Evolutionary conservation across 1,140 invertebrate genomes (phyloP).

Genomic region (Drosophila micromelanica): DNA sequence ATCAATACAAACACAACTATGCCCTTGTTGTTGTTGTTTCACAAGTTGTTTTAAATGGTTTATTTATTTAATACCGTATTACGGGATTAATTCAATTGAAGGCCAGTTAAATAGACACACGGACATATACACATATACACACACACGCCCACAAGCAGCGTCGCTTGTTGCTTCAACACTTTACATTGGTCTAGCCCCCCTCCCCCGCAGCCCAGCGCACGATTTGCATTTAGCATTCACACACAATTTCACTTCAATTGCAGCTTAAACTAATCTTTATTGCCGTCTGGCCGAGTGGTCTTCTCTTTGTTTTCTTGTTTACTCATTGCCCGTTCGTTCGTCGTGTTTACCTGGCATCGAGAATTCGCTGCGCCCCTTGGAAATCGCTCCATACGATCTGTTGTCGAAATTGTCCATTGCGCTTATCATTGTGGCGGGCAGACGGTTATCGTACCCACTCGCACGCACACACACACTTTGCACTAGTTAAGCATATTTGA

Average conservation of each 20-base stretch:
- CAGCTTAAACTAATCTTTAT: conserved; percentile 54
- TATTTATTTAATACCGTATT: conserved; percentile 62
- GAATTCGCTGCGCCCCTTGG: conserved; percentile 81
- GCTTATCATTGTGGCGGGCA: conserved; percentile 73
- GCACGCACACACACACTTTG: conserved; percentile 36
- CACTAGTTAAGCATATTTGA: conserved; percentile 59
- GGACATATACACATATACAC: conserved; percentile 20
- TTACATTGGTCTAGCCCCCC: conserved; percentile 3
- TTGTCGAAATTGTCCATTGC: conserved; percentile 83
- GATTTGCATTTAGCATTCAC: conserved; percentile 38
- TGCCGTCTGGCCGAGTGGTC: conserved; percentile 1
- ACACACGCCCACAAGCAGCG: conserved; percentile 31
- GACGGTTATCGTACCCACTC: conserved; percentile 30
- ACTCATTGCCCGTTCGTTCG: conserved; percentile 30
- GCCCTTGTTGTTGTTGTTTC: conserved; percentile 20
- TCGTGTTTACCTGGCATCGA: conserved; percentile 79
- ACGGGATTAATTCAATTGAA: conserved; percentile 70
- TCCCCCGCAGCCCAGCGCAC: not conserved
- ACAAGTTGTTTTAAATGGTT: conserved; percentile 56
- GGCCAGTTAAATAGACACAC: conserved; percentile 57
- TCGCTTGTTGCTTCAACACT: conserved; percentile 69
- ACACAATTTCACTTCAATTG: conserved; percentile 50
- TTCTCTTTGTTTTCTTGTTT: conserved; percentile 48
- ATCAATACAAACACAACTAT: conserved; percentile 48
- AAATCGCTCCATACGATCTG: conserved; percentile 81